Base-by-base conservation (phyloP, 2,797 vertebrate genomes). In the Fistularia tabacaria region DNA sequence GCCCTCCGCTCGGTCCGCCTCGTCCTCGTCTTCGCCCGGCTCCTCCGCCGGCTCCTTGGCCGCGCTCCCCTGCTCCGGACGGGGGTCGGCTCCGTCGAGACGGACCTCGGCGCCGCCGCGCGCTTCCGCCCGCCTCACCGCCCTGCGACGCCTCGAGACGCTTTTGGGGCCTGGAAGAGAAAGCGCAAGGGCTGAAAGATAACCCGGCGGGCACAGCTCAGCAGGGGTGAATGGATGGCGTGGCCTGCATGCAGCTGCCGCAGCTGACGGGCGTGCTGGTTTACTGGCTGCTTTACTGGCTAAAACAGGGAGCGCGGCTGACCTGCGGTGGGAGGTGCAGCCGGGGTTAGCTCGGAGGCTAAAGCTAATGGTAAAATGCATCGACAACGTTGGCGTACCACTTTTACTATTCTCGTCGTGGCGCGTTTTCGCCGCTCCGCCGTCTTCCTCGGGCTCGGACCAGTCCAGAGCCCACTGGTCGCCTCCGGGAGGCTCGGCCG, bases 371-470 rank as follows among this genome's bases (percentile, higher is more conserved):
- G 57, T 54, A 57, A 77, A 76, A 66, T 47, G 66, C 48, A 83
- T 51, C 55, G 67, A 64, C 41, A 68, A 58, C 9, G 71, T 74
- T 77, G 74, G 77, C 88, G 61, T 84, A 88, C 88, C 88, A n/a
- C 51, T 52, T 72, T 73, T 77, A 39, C 57, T 49, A 14, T 74
- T 69, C 53, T 47, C 58, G 65, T 54, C 46, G 59, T 38, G 11
- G 46, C 46, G 46, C 15, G 46, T 54, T 57, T 15, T 46, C 74
- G 0, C 49, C 51, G 11, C 58, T 10, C 46, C 72, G 1, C 47
- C 51, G 14, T 66, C 67, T 6, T 85, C 85, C 39, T 88, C 86
- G 3, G 79, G 12, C 14, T 85, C 85, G 3, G 85, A 87, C 79
- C 82, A 85, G 62, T 76, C 72, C 8, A 70, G 77, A 13, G 52